Evolutionary conservation across 2,888 invertebrate genomes (phyloP).

Genomic region (Tetheella fluctuosa): DNA sequence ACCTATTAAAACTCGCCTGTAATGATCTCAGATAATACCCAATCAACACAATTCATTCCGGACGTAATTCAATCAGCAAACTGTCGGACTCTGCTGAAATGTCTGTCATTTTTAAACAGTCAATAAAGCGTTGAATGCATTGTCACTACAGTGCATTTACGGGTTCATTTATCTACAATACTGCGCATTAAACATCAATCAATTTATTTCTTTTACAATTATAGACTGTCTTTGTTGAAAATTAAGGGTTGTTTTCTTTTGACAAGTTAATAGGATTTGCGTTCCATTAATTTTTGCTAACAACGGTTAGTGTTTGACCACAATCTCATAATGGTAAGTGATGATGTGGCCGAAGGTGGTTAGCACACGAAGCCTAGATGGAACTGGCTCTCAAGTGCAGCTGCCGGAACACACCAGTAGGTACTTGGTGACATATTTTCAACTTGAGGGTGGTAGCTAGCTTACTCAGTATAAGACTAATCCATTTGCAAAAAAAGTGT

Average conservation of each 20-base stretch:
- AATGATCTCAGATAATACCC: background rate
- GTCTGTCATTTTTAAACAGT: constrained; percentile 8
- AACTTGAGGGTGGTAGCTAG: too few relatives aligned
- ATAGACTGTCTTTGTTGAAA: background rate
- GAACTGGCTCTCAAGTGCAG: too few relatives aligned
- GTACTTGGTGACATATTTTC: too few relatives aligned
- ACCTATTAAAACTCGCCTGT: constrained; percentile 8
- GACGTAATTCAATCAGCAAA: constrained; percentile 11
- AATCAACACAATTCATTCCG: constrained; percentile 11
- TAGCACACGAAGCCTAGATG: too few relatives aligned
- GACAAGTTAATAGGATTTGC: background rate
- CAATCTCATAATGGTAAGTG: too few relatives aligned
- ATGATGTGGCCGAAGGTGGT: too few relatives aligned
- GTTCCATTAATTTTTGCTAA: too few relatives aligned
- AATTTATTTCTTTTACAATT: background rate
- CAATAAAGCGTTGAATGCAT: constrained; percentile 23
- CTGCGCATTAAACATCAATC: background rate
- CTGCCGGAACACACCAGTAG: too few relatives aligned
- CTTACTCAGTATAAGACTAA: too few relatives aligned
- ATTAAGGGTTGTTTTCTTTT: background rate
- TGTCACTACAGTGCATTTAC: constrained; percentile 18
- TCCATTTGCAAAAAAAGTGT: too few relatives aligned
- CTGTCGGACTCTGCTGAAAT: constrained; percentile 6
- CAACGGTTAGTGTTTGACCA: too few relatives aligned
- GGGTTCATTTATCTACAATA: background rate